Percentiles rank a stretch among this genome's conserved stretches.
phyloP scores from a whole-genome alignment of 2,888 invertebrate genomes.

The Acleris sparsana region DNA sequence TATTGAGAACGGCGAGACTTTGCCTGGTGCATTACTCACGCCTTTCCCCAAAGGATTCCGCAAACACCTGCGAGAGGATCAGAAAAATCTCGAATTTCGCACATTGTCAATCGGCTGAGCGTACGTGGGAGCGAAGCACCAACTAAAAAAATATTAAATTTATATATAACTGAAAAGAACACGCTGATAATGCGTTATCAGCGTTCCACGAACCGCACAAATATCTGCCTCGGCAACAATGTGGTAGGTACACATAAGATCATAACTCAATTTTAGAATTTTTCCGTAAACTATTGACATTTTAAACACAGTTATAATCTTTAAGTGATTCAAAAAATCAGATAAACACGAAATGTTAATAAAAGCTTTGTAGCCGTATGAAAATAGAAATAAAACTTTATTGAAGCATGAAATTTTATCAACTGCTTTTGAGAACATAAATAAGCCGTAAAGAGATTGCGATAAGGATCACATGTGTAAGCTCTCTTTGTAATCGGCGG shows the following conservation, averaged over 20 bases:
- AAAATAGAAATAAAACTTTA: slow-evolving; percentile 59
- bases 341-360: slow-evolving; percentile 13
- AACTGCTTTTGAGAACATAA: slow-evolving; percentile 52
- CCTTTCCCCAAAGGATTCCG: slow-evolving; percentile 18
- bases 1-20: slow-evolving; percentile 10
- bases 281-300: slow-evolving; percentile 5
- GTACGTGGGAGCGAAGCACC: slow-evolving; percentile 32
- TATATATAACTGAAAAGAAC: slow-evolving; percentile 27
- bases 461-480: slow-evolving; percentile 68
- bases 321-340: background rate
- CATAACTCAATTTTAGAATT: slow-evolving; percentile 16
- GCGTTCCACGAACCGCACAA: slow-evolving; percentile 28
- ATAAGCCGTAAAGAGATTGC: slow-evolving; percentile 61
- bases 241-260: slow-evolving; percentile 14
- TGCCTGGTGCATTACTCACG: slow-evolving; percentile 2
- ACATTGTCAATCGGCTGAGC: slow-evolving; percentile 23
- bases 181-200: slow-evolving; percentile 30
- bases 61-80: slow-evolving; percentile 53
- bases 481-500: slow-evolving; percentile 50
- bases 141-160: slow-evolving; percentile 26
- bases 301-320: slow-evolving; percentile 9
- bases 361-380: slow-evolving; percentile 26
- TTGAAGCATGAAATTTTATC: slow-evolving; percentile 66
- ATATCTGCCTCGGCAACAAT: slow-evolving; percentile 20
- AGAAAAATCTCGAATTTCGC: slow-evolving; percentile 55